A percentile compares a stretch with the other conserved stretches of the same genome.
Conservation (phyloP, 1,140 invertebrate genomes). For the Hylaeus volcanicus region DNA sequence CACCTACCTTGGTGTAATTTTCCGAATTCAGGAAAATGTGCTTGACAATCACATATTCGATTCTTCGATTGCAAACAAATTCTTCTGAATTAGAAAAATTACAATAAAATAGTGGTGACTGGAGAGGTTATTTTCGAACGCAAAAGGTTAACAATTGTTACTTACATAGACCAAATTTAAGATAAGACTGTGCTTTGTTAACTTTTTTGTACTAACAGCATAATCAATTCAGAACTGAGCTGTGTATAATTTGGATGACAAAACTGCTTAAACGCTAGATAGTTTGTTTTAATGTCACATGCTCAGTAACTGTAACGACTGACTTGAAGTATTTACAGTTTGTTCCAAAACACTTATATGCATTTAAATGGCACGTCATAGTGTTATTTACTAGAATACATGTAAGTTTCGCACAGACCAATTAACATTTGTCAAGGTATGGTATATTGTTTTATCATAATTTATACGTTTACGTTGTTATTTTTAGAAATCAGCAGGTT, state of each 20-base stretch:
- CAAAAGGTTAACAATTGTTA: slow-evolving; percentile 34
- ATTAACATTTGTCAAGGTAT: neutral
- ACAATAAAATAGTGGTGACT: no score
- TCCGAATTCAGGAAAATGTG: no score
- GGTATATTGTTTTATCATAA: slow-evolving; percentile 12
- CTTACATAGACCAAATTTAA: slow-evolving; percentile 52
- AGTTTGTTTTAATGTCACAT: slow-evolving; percentile 1
- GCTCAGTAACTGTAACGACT: slow-evolving; percentile 3
- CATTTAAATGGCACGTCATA: neutral
- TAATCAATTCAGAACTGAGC: slow-evolving; percentile 19
- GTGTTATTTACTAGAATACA: neutral
- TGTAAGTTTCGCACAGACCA: neutral
- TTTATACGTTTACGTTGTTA: neutral
- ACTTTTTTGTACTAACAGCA: slow-evolving; percentile 32
- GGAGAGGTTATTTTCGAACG: no score
- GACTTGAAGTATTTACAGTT: slow-evolving; percentile 1
- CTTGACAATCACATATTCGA: no score
- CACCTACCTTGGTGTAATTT: no score
- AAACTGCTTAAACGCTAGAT: neutral
- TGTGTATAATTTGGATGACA: neutral
- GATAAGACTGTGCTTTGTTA: slow-evolving; percentile 44
- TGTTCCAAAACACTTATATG: neutral
- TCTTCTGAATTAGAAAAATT: no score
- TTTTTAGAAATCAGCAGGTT: slow-evolving; percentile 1
- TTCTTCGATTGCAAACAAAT: no score